phyloP scores from a whole-genome alignment of 2,888 invertebrate genomes.

The Oxystoma pomonae region DNA sequence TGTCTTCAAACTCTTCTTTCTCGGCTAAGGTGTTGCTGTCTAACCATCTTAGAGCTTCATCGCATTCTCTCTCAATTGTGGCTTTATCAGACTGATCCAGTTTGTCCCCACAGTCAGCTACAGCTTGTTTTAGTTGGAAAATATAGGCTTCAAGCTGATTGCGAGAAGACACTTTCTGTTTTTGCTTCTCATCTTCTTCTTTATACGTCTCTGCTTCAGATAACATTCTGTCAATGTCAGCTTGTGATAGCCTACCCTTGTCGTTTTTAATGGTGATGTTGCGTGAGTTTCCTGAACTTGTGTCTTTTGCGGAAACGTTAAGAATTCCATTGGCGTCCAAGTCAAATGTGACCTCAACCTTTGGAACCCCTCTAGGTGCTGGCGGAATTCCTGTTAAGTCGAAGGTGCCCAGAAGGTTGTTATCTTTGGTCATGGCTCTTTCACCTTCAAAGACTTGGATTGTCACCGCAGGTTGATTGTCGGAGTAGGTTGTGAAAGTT shows the following conservation, averaged over 20 bases:
- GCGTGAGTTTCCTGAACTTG: slow-evolving; percentile 61
- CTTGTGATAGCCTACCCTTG: slow-evolving; percentile 74
- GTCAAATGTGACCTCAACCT: slow-evolving; percentile 66
- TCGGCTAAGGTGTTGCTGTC: slow-evolving; percentile 61
- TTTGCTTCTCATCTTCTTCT: slow-evolving; percentile 67
- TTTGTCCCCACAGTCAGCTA: slow-evolving; percentile 61
- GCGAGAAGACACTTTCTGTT: slow-evolving; percentile 61
- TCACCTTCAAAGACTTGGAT: not conserved
- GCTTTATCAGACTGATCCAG: slow-evolving; percentile 52
- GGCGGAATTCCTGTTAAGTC: not conserved
- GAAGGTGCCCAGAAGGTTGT: not conserved
- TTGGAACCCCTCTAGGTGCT: not conserved
- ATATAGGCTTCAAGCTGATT: slow-evolving; percentile 69
- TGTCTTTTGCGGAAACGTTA: slow-evolving; percentile 56
- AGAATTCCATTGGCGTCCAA: slow-evolving; percentile 71
- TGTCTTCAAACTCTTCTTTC: slow-evolving; percentile 63
- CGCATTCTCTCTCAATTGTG: slow-evolving; percentile 50
- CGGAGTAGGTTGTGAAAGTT: slow-evolving; percentile 63
- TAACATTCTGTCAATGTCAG: slow-evolving; percentile 78
- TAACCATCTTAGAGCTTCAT: slow-evolving; percentile 65
- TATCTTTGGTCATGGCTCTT: not conserved
- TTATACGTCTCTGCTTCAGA: slow-evolving; percentile 69
- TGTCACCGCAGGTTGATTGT: slow-evolving; percentile 57
- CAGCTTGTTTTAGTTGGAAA: slow-evolving; percentile 65
- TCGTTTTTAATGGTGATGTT: slow-evolving; percentile 81